Evolutionary conservation across 2,113 vertebrate genomes (phyloP), one percentile per base, ranked within the genome.

Genomic region (Serinus canaria): DNA sequence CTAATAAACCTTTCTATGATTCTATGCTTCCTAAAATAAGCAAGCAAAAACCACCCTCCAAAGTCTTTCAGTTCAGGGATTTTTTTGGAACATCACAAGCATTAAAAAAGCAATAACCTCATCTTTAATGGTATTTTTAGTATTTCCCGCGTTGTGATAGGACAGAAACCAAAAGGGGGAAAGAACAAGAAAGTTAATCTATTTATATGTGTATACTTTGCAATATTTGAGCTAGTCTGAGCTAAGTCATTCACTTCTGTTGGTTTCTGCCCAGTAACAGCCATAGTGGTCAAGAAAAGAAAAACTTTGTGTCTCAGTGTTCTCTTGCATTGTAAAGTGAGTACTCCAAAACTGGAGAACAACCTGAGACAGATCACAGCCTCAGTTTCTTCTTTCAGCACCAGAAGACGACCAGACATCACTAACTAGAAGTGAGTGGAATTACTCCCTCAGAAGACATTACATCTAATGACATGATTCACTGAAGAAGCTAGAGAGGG

Each of bases 321-420:
- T 86, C 60, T 15, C 11, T 69, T 86, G 35, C 25, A 16, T 23
- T 78, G 8, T 15, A 35, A 31, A 82, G 13, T 0, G 0, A 64
- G 4, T 83, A 28, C 21, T 76, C 18, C 6, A 62, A 56, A 30
- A 67, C 28, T 37, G 52, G 15, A 78, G 41, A 89, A 62, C 9
- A 64, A 73, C 1, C n/a, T 76, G 44, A 56, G 10, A 44, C 9
- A 53, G 76, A 73, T 33, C 59, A 66, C 21, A 59, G n/a, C 10
- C 33, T 52, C 39, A 41, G 13, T 28, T 63, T 37, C 30, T 64
- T 89, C 60, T 82, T 90, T 91, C 74, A 87, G n/a, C 58, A 90
- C 49, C 49, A 79, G 15, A 72, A 81, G 28, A 73, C 66, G 22
- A 82, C 53, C 7, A 84, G 87, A 60, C 6, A 46, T 46, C 3